Conservation (phyloP, 2,113 vertebrate genomes). For the Ctenomys sociabilis region DNA sequence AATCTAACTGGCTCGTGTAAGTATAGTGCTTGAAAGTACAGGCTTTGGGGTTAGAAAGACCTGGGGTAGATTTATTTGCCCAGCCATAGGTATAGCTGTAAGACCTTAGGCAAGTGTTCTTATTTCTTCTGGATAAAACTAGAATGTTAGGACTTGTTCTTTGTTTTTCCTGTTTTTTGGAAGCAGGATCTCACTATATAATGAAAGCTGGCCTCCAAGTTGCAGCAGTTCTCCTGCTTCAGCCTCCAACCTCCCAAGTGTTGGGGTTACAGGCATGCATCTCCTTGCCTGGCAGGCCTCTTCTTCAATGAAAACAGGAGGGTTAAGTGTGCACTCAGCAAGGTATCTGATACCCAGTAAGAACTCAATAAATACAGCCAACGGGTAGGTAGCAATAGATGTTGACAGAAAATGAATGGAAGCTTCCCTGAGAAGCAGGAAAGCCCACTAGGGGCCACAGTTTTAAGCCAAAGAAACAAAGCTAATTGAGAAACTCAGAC, state of each 20-base stretch:
- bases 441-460: not conserved
- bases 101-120: not conserved
- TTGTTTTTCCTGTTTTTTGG: not conserved
- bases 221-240: not conserved
- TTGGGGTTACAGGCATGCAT: not conserved
- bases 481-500: conserved; percentile 26
- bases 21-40: not conserved
- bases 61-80: not conserved
- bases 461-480: conserved; percentile 51
- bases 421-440: not conserved
- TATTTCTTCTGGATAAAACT: conserved; percentile 10
- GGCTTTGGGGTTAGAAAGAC: not conserved
- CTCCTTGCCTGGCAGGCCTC: not conserved
- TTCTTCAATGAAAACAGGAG: not conserved
- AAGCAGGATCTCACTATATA: not conserved
- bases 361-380: not conserved
- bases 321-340: not conserved
- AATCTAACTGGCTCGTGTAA: not conserved
- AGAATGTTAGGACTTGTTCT: not conserved
- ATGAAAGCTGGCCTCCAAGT: not conserved
- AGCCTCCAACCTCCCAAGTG: not conserved
- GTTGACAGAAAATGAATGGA: not conserved
- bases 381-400: not conserved
- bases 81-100: not conserved
- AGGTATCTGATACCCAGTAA: not conserved